Evolutionary conservation across 2,113 vertebrate genomes (phyloP).

Genomic region (Megaleporinus macrocephalus): DNA sequence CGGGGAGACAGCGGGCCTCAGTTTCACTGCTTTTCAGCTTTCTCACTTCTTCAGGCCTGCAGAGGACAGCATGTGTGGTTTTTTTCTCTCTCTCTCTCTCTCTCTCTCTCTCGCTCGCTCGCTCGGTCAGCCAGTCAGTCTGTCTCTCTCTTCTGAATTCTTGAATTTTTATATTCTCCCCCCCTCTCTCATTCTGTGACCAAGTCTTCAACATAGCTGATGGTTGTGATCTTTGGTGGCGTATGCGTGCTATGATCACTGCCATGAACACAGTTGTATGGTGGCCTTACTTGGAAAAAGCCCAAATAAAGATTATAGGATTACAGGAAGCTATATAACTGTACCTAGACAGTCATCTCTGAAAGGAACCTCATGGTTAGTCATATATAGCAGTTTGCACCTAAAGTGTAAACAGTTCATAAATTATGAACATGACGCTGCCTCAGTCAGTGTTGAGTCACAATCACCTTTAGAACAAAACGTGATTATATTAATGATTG

Average conservation of each 20-base stretch:
- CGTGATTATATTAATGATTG: neutral
- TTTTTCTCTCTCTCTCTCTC: conserved; percentile 24
- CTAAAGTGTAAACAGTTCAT: conserved; percentile 6
- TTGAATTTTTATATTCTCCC: neutral
- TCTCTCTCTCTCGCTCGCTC: no score
- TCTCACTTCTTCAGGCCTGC: conserved; percentile 30
- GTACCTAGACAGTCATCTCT: neutral
- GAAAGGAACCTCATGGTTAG: neutral
- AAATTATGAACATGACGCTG: neutral
- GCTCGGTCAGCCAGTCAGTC: neutral
- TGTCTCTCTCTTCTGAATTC: neutral
- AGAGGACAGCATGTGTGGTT: neutral
- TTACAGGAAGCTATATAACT: neutral
- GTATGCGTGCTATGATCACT: neutral
- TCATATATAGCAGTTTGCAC: neutral
- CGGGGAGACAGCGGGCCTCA: conserved; percentile 44
- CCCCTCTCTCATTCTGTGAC: neutral
- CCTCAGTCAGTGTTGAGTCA: neutral
- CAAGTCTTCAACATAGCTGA: neutral
- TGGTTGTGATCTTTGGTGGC: neutral
- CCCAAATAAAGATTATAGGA: neutral
- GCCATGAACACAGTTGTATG: neutral
- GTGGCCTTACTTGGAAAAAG: neutral
- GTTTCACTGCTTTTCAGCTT: conserved; percentile 27
- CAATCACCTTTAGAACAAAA: neutral